These are phyloP conservation scores for Miniopterus natalensis DNA, from an alignment of 2,113 vertebrate species.

Conservation along the genomic window DNA sequence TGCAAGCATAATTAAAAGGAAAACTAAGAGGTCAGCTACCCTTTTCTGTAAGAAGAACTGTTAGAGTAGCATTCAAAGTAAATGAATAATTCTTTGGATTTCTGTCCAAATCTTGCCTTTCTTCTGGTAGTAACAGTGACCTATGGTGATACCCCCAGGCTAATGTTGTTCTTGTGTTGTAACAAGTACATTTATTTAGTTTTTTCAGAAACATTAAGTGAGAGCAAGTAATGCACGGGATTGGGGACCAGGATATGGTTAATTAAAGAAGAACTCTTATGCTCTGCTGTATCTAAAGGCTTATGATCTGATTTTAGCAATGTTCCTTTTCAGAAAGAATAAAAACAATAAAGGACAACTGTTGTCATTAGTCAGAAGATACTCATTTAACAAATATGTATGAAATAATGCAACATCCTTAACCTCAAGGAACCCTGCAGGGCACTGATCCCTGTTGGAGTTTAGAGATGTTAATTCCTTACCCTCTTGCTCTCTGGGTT, in stretches of 20 bases:
- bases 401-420: not conserved
- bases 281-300: not conserved
- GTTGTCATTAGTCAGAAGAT: not conserved
- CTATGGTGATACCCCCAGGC: not conserved
- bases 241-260: not conserved
- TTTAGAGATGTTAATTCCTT: not conserved
- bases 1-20: slow-evolving; percentile 3
- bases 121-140: not conserved
- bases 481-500: not conserved
- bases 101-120: slow-evolving; percentile 40
- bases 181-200: slow-evolving; percentile 20
- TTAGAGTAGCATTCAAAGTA: not conserved
- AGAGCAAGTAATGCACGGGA: not conserved
- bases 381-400: not conserved
- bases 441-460: not conserved
- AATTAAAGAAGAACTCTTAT: slow-evolving; percentile 35
- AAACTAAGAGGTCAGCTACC: slow-evolving; percentile 7
- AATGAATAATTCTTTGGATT: slow-evolving; percentile 1
- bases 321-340: slow-evolving; percentile 20
- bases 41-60: slow-evolving; percentile 22
- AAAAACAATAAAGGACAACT: not conserved
- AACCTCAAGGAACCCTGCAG: not conserved
- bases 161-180: not conserved
- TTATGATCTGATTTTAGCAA: slow-evolving; percentile 40
- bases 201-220: slow-evolving; percentile 15